Percentiles rank a stretch among this genome's conserved stretches.
Evolutionary conservation across 64 coral and sea anemone genomes (phyloP).

Genomic region (Platygyra sinensis): DNA sequence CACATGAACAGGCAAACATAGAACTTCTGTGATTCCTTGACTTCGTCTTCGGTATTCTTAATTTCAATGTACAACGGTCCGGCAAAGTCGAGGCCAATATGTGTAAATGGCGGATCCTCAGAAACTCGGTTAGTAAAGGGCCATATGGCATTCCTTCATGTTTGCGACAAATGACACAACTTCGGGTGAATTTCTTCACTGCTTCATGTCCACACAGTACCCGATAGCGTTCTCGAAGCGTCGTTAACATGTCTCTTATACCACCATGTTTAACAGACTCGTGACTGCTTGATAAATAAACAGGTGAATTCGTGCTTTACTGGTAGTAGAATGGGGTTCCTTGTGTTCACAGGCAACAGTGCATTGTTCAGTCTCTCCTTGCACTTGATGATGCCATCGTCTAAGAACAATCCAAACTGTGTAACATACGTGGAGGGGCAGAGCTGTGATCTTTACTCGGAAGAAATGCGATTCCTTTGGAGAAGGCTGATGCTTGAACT

Average conservation of each 20-base stretch:
- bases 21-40: not conserved
- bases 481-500: not conserved
- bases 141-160: not conserved
- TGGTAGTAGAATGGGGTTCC: conserved; percentile 48
- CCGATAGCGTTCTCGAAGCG: conserved; percentile 38
- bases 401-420: conserved; percentile 42
- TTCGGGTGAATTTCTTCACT: conserved; percentile 31
- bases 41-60: not conserved
- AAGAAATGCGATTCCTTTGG: conserved; percentile 16
- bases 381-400: conserved; percentile 41
- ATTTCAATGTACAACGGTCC: conserved; percentile 24
- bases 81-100: conserved; percentile 47
- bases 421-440: not conserved
- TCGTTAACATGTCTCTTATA: conserved; percentile 24
- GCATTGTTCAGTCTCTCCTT: conserved; percentile 58
- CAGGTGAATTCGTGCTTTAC: conserved; percentile 34
- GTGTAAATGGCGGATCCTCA: conserved; percentile 54
- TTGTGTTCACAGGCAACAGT: conserved; percentile 22
- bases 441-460: conserved; percentile 10
- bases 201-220: conserved; percentile 28
- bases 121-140: conserved; percentile 24
- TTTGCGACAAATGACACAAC: conserved; percentile 24
- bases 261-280: conserved; percentile 48
- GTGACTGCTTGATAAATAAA: conserved; percentile 42
- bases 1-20: conserved; percentile 37